phyloP scores from a whole-genome alignment of 2,113 vertebrate species.

The Emydocephalus ijimae region DNA sequence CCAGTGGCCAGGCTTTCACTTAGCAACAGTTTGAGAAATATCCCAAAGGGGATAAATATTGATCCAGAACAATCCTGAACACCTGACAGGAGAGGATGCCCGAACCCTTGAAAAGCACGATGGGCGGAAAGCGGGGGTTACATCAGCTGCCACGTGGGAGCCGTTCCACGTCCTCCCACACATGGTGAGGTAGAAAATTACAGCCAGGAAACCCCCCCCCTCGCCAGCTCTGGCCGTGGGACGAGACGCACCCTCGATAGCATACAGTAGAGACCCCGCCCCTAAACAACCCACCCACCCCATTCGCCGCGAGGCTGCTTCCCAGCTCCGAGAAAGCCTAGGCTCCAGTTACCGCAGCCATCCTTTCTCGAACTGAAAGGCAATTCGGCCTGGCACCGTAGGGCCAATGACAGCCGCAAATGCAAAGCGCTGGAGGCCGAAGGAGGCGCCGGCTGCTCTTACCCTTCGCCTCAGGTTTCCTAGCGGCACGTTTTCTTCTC shows the following conservation, averaged over 20 bases:
- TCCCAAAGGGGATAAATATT: neutral
- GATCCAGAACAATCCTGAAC: neutral
- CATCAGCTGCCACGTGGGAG: slow-evolving; percentile 55
- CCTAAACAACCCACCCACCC: neutral
- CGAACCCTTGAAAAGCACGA: slow-evolving; percentile 47
- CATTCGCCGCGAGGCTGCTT: neutral
- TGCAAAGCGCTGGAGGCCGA: neutral
- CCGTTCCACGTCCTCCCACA: slow-evolving; percentile 30
- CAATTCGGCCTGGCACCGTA: neutral
- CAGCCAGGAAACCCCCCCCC: neutral
- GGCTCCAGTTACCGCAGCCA: neutral
- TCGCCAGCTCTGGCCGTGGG: neutral
- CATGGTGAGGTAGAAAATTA: slow-evolving; percentile 52
- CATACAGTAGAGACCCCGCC: neutral
- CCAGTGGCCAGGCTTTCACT: neutral
- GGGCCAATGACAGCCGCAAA: neutral
- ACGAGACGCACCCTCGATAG: neutral
- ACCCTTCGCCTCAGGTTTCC: neutral
- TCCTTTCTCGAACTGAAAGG: neutral
- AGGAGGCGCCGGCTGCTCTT: neutral
- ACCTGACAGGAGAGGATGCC: slow-evolving; percentile 15
- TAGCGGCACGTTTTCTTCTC: neutral
- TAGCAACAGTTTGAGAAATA: neutral
- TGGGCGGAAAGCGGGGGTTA: neutral
- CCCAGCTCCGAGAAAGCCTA: neutral